These are phyloP conservation scores for Caenorhabditis plicata DNA, from an alignment of 2,888 invertebrate genomes.

Conservation along the genomic window DNA sequence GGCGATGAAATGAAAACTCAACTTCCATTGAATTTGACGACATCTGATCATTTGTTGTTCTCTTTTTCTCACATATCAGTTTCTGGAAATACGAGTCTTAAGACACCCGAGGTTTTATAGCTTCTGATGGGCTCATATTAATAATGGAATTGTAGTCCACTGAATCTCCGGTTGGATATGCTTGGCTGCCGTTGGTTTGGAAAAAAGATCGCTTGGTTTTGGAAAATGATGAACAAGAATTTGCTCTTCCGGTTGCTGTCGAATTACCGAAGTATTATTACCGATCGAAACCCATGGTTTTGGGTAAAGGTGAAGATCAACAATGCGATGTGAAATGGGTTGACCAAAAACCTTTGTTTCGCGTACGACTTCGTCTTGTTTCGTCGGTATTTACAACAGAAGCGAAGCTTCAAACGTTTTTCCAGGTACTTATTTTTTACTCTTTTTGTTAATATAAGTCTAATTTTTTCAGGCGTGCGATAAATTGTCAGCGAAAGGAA, in stretches of 20 bases:
- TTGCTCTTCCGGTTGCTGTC: conserved; percentile 79
- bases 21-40: conserved; percentile 81
- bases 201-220: conserved; percentile 73
- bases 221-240: conserved; percentile 77
- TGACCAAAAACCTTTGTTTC: conserved; percentile 84
- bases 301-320: conserved; percentile 86
- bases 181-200: conserved; percentile 85
- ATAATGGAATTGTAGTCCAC: conserved; percentile 9
- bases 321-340: conserved; percentile 87
- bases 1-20: conserved; percentile 77
- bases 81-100: conserved; percentile 69
- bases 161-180: conserved; percentile 80
- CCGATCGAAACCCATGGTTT: conserved; percentile 82
- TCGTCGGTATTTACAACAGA: conserved; percentile 82
- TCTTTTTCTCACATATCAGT: conserved; percentile 94
- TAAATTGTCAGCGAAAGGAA: conserved; percentile 74
- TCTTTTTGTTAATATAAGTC: not conserved
- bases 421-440: conserved; percentile 30
- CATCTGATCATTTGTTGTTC: conserved; percentile 87
- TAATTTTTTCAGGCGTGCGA: conserved; percentile 71
- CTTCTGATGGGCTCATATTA: not conserved
- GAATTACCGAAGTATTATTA: conserved; percentile 86
- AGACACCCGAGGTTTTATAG: conserved; percentile 44
- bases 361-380: conserved; percentile 79
- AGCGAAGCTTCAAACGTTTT: conserved; percentile 56